Base-by-base conservation (phyloP, 2,888 invertebrate genomes). In the Stenichneumon culpator region DNA sequence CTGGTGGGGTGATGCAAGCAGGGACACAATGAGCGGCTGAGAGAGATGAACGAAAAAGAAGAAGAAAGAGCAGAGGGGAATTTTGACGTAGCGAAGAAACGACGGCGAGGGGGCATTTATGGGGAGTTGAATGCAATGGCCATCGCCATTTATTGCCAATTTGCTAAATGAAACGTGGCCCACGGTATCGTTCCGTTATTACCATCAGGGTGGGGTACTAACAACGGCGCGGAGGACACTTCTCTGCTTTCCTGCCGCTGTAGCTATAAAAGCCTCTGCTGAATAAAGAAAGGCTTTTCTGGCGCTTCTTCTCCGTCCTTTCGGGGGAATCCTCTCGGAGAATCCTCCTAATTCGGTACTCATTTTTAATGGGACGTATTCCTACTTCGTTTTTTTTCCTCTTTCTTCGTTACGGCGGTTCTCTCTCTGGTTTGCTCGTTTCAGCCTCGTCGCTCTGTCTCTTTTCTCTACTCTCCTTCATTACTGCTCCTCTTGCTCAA, bases 141-240 rank as follows among this genome's bases (percentile, higher is more conserved):
- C 91, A 92, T 92, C 90, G 91, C 89, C 92, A 93, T 93, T 93
- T 93, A 93, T 93, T 93, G 93, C 91, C 93, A 93, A 93, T 93
- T 93, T 93, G 93, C 93, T 93, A 93, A 93, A 93, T 93, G 93
- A 93, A 93, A 93, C 92, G 92, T 90, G 90, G 92, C 90, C 89
- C 89, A 89, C 91, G 90, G 89, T 91, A 87, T 88, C 91, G 90
- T 88, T 89, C 89, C 90, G 90, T 92, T 92, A 92, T 91, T 91
- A 89, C 89, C 88, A 79, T 79, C 81, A 74, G 73, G 52, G 78
- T 80, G 47, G 67, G 57, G 67, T 80, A 83, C 54, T 39, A 67
- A 52, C 52, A 77, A 50, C 65, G 65, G 75, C 65, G 52, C 77
- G 52, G 67, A 52, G 77, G 67, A 16, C 60, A 63, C 60, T 63